phyloP scores from a whole-genome alignment of 53 echinoderm and acorn worm species.

The Hippasteria phrygiana region DNA sequence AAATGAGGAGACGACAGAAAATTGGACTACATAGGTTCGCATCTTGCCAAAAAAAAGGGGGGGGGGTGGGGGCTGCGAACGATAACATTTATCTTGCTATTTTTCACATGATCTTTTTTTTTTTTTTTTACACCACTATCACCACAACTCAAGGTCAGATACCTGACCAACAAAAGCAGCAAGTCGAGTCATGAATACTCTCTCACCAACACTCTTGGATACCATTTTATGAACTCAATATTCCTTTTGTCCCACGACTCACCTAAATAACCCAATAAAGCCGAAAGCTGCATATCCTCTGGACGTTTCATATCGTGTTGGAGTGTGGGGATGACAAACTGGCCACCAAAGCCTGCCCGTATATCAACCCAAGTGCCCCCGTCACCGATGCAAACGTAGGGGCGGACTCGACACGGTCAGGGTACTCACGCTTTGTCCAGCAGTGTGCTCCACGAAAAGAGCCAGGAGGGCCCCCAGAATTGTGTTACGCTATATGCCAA shows the following conservation, averaged over 20 bases:
- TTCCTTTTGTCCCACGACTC: neutral
- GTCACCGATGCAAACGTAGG: conserved; percentile 9
- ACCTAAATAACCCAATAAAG: conserved; percentile 53
- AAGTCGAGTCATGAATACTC: neutral
- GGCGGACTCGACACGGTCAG: neutral
- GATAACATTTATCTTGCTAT: too few relatives aligned
- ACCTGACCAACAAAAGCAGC: too few relatives aligned
- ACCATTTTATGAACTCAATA: neutral
- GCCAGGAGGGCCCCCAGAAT: conserved; percentile 2
- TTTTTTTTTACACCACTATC: too few relatives aligned
- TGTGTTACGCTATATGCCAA: conserved; percentile 25
- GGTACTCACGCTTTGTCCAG: too few relatives aligned
- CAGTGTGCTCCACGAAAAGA: conserved; percentile 43
- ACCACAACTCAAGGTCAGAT: too few relatives aligned
- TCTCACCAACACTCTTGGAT: neutral
- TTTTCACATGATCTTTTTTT: neutral
- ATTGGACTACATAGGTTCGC: too few relatives aligned
- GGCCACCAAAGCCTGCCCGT: conserved; percentile 73
- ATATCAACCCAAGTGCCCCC: conserved; percentile 63
- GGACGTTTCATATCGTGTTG: conserved; percentile 80
- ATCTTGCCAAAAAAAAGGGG: too few relatives aligned
- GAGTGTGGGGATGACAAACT: conserved; percentile 71
- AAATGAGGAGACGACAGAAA: too few relatives aligned
- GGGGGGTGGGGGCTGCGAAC: too few relatives aligned
- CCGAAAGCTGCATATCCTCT: conserved; percentile 57